phyloP scores from a whole-genome alignment of 2,888 invertebrate genomes.

The Spisula solida region DNA sequence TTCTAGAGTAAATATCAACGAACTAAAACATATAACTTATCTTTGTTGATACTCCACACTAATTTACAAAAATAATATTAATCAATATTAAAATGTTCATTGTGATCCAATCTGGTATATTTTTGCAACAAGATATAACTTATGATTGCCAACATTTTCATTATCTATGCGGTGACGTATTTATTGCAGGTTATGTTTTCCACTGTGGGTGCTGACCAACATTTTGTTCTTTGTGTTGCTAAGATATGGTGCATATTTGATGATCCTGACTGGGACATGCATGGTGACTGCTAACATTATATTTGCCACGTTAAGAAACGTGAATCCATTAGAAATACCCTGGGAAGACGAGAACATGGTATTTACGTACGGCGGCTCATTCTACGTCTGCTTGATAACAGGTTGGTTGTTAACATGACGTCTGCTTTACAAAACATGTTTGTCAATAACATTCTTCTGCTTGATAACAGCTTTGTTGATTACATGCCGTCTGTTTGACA shows the following conservation, averaged over 20 bases:
- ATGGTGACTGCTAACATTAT: slow-evolving; percentile 89
- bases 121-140: too few relatives aligned
- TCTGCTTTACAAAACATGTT: too few relatives aligned
- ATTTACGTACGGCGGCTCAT: slow-evolving; percentile 89
- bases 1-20: too few relatives aligned
- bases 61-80: too few relatives aligned
- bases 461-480: slow-evolving; percentile 88
- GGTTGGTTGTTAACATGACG: slow-evolving; percentile 87
- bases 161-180: not conserved
- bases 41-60: too few relatives aligned
- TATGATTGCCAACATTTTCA: too few relatives aligned
- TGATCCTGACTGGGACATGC: slow-evolving; percentile 88
- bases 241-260: slow-evolving; percentile 89
- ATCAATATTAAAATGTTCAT: too few relatives aligned
- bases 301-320: slow-evolving; percentile 89
- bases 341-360: slow-evolving; percentile 86
- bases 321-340: slow-evolving; percentile 88
- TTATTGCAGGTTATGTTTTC: slow-evolving; percentile 88
- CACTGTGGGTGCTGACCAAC: slow-evolving; percentile 89
- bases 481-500: slow-evolving; percentile 88
- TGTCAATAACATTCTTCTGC: slow-evolving; percentile 89
- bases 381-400: slow-evolving; percentile 88
- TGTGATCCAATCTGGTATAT: too few relatives aligned
- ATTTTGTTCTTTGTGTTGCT: slow-evolving; percentile 89
- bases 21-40: too few relatives aligned